Conservation (phyloP, 1,140 invertebrate species). For the Himalopsyche phryganea region DNA sequence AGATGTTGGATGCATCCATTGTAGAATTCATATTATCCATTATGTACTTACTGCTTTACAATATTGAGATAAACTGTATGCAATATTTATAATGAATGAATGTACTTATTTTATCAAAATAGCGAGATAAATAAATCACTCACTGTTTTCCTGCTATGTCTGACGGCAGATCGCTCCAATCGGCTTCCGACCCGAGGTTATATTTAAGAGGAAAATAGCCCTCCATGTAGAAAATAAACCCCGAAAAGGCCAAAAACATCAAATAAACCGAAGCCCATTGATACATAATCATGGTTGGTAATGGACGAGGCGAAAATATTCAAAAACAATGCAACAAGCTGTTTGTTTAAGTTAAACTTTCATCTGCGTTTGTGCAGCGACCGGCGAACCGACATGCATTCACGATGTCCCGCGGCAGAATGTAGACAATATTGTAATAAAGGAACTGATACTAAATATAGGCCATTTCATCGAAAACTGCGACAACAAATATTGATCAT, state of each 20-base stretch:
- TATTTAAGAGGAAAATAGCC: constrained; percentile 60
- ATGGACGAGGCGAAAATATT: too few species aligned
- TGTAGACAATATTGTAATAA: too few species aligned
- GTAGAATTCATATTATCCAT: too few species aligned
- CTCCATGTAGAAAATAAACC: constrained; percentile 54
- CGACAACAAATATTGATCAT: too few species aligned
- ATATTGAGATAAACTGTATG: too few species aligned
- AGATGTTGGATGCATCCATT: too few species aligned
- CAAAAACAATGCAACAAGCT: constrained; percentile 14
- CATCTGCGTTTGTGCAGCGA: not conserved
- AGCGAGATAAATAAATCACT: too few species aligned
- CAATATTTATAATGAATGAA: too few species aligned
- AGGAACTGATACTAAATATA: too few species aligned
- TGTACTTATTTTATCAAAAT: too few species aligned
- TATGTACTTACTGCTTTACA: too few species aligned
- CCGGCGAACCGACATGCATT: not conserved
- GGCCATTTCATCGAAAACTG: too few species aligned
- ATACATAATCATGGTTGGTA: constrained; percentile 39
- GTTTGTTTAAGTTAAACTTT: not conserved
- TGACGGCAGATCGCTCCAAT: constrained; percentile 52
- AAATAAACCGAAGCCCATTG: constrained; percentile 47
- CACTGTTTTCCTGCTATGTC: constrained; percentile 54
- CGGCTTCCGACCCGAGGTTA: constrained; percentile 47
- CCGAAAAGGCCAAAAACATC: constrained; percentile 39
- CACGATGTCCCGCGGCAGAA: not conserved